Evolutionary conservation across 2,797 vertebrate species (phyloP).

Genomic region (Dendrocincla fuliginosa): DNA sequence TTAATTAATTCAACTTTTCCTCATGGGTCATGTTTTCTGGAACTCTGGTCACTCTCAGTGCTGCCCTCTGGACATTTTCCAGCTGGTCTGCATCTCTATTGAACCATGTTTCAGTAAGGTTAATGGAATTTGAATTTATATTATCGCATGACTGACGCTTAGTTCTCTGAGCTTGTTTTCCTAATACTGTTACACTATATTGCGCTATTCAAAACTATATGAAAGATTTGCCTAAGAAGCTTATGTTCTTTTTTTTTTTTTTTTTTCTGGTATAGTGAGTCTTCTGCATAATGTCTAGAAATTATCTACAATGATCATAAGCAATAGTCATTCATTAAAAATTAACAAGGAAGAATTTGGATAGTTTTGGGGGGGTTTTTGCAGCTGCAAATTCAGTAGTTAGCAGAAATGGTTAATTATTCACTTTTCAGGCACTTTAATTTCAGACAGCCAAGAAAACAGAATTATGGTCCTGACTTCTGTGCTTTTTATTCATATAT

Average conservation of each 20-base stretch:
- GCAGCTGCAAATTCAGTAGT: neutral
- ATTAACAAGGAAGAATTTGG: neutral
- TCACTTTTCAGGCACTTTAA: neutral
- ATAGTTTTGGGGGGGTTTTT: neutral
- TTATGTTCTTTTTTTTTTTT: neutral
- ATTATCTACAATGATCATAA: neutral
- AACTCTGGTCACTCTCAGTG: neutral
- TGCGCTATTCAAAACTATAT: neutral
- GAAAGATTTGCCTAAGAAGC: neutral
- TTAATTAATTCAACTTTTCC: neutral
- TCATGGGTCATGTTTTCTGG: neutral
- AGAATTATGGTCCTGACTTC: neutral
- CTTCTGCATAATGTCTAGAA: neutral
- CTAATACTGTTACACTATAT: neutral
- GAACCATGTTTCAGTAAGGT: neutral
- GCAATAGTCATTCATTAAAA: neutral
- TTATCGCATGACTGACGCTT: neutral
- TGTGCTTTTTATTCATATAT: neutral
- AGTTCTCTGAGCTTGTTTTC: neutral
- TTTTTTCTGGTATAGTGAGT: neutral
- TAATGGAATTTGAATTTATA: conserved; percentile 33
- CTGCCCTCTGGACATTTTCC: neutral
- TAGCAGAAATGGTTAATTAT: neutral
- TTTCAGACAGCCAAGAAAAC: neutral
- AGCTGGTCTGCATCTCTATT: neutral